phyloP scores from a whole-genome alignment of 2,113 vertebrate genomes.

The Lates calcarifer region DNA sequence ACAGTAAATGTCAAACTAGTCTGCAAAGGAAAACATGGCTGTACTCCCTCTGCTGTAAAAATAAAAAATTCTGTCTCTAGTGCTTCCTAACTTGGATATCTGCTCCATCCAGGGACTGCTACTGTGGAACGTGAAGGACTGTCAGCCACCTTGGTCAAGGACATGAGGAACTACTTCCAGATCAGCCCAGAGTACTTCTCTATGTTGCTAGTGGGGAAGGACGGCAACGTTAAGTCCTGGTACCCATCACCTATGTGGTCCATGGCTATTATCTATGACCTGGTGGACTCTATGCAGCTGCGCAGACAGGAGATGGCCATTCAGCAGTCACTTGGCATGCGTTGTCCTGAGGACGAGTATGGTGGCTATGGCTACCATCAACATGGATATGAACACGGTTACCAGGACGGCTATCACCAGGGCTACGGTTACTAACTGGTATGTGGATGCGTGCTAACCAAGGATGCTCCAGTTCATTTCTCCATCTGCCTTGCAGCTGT shows the following conservation, averaged over 20 bases:
- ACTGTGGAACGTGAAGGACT: constrained; percentile 95
- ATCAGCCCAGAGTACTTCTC: constrained; percentile 98
- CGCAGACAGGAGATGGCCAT: constrained; percentile 99
- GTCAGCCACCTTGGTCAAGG: constrained; percentile 91
- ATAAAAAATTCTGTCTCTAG: not conserved
- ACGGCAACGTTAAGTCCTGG: constrained; percentile 99
- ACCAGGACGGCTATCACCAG: constrained; percentile 94
- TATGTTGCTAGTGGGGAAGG: constrained; percentile 98
- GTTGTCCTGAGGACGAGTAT: constrained; percentile 97
- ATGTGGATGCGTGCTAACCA: not conserved
- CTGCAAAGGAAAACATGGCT: not conserved
- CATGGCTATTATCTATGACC: constrained; percentile 97
- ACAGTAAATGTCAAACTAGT: constrained; percentile 12
- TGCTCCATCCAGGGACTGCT: constrained; percentile 87
- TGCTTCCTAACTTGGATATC: not conserved
- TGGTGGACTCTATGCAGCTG: constrained; percentile 99
- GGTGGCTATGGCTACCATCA: constrained; percentile 96
- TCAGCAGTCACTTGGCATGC: constrained; percentile 97
- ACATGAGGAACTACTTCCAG: constrained; percentile 99
- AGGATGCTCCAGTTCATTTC: constrained; percentile 45
- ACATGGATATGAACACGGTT: constrained; percentile 95
- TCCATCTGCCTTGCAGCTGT: not conserved
- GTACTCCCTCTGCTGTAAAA: not conserved
- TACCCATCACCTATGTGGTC: constrained; percentile 99
- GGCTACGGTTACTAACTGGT: constrained; percentile 91